phyloP scores from a whole-genome alignment of 2,797 vertebrate genomes.

The Darevskia mixta region DNA sequence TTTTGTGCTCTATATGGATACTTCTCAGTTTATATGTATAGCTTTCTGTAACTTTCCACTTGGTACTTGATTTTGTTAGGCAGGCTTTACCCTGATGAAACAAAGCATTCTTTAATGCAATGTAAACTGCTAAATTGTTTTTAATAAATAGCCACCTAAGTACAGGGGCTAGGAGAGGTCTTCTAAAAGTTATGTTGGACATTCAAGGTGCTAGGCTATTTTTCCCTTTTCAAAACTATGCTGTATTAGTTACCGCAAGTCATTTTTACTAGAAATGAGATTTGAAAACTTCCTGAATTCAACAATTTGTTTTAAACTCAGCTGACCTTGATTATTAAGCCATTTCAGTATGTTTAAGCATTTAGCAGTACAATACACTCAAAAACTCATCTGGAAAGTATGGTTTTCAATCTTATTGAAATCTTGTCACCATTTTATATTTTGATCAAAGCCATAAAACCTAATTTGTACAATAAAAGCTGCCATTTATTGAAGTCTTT shows the following conservation, averaged over 20 bases:
- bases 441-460: conserved; percentile 38
- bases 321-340: background rate
- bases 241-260: accelerated
- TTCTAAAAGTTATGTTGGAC: too few relatives aligned
- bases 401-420: conserved; percentile 12
- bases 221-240: background rate
- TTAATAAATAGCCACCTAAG: too few relatives aligned
- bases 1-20: conserved; percentile 60
- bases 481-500: conserved; percentile 30
- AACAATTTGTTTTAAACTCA: background rate
- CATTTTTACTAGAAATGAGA: background rate
- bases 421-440: background rate
- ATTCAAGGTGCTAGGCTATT: too few relatives aligned
- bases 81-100: too few relatives aligned
- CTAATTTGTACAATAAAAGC: conserved; percentile 56
- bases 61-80: too few relatives aligned
- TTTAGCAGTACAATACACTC: conserved; percentile 22
- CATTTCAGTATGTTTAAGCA: background rate
- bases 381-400: conserved; percentile 17
- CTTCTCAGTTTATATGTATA: conserved; percentile 33
- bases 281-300: background rate
- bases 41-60: conserved; percentile 34
- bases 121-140: too few relatives aligned
- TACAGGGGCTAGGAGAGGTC: too few relatives aligned
- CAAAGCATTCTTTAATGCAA: too few relatives aligned